Percentiles rank a stretch among this genome's conserved stretches.
phyloP scores from a whole-genome alignment of 1,140 invertebrate species.

The Thaumatotibia leucotreta region DNA sequence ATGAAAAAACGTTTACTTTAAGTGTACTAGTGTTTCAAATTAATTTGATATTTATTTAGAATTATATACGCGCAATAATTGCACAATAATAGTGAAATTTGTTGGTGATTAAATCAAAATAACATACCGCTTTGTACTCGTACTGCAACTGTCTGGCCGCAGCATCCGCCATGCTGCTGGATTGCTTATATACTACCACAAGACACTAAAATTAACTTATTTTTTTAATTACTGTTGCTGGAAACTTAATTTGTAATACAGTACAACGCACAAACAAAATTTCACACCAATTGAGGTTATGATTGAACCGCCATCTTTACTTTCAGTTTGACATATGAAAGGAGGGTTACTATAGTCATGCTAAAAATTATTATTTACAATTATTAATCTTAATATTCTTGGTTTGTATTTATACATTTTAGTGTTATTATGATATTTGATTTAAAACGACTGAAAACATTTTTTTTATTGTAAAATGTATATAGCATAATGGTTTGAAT shows the following conservation, averaged over 20 bases:
- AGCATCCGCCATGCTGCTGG: conserved; percentile 94
- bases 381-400: background rate
- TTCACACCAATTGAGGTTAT: conserved; percentile 1
- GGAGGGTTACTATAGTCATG: background rate
- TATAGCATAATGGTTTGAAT: too few relatives aligned
- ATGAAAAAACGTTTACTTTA: background rate
- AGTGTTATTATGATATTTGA: too few relatives aligned
- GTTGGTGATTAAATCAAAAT: conserved; percentile 21
- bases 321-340: background rate
- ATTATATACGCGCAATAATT: conserved; percentile 17
- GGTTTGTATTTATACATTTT: too few relatives aligned
- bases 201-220: conserved; percentile 15
- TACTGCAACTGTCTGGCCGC: conserved; percentile 98
- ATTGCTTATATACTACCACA: conserved; percentile 21
- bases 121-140: conserved; percentile 99
- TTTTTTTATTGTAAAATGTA: too few relatives aligned
- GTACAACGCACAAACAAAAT: background rate
- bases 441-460: too few relatives aligned
- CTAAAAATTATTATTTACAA: background rate
- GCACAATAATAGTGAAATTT: conserved; percentile 25
- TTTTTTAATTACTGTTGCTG: background rate
- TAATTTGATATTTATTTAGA: conserved; percentile 3
- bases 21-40: background rate
- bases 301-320: background rate
- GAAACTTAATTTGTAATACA: background rate